Percentiles rank a stretch among this genome's conserved stretches.
Evolutionary conservation across 1,140 invertebrate species (phyloP).

Genomic region (Hypsibius dujardini): DNA sequence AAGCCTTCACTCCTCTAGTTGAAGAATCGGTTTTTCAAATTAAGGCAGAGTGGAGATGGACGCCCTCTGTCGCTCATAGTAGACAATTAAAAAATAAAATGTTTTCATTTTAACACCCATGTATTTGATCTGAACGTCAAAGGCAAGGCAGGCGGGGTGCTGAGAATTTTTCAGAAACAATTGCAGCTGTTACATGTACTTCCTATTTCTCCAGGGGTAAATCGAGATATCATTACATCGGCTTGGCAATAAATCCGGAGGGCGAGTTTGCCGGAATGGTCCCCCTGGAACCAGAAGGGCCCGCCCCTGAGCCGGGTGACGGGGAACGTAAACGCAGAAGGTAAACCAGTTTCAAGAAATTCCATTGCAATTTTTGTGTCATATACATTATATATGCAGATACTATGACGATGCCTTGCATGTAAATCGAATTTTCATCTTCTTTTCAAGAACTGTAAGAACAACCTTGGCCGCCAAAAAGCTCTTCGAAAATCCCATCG

Average conservation of each 20-base stretch:
- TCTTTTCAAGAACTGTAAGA: neutral
- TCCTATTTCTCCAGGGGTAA: neutral
- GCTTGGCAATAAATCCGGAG: conserved; percentile 3
- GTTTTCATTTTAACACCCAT: too few relatives aligned
- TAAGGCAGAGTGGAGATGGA: too few relatives aligned
- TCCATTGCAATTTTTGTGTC: neutral
- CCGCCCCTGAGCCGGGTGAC: neutral
- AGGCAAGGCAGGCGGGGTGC: too few relatives aligned
- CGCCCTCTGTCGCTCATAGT: too few relatives aligned
- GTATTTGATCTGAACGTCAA: too few relatives aligned
- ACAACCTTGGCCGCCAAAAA: neutral
- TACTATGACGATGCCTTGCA: neutral
- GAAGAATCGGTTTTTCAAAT: too few relatives aligned
- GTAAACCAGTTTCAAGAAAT: neutral
- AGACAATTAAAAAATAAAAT: too few relatives aligned
- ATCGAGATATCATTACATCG: conserved; percentile 5
- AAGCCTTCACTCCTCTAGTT: too few relatives aligned
- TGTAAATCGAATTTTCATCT: neutral
- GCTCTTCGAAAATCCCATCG: neutral
- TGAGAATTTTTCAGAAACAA: too few relatives aligned
- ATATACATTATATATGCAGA: neutral
- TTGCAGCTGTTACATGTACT: neutral
- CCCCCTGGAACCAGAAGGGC: neutral
- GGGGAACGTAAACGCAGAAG: neutral
- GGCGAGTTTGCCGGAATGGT: conserved; percentile 8